phyloP scores from a whole-genome alignment of 2,797 vertebrate species.

The Dendrocincla tyrannina region DNA sequence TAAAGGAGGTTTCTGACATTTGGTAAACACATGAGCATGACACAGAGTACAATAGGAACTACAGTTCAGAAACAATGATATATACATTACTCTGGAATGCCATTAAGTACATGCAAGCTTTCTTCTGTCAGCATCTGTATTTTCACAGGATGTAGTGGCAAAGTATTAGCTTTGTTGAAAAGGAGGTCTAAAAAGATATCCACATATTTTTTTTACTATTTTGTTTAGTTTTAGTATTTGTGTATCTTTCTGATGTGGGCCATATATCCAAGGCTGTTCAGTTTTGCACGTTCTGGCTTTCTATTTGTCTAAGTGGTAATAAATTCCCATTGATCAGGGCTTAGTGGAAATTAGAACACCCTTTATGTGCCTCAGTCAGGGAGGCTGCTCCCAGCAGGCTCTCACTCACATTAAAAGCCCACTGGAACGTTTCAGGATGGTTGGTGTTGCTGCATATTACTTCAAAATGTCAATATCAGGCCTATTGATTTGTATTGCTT shows the following conservation, averaged over 20 bases:
- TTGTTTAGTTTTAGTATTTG: not conserved
- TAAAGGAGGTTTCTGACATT: conserved; percentile 50
- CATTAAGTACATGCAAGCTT: not conserved
- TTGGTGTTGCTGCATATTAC: conserved; percentile 29
- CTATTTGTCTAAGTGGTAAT: conserved; percentile 68
- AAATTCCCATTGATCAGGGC: conserved; percentile 69
- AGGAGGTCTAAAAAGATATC: not conserved
- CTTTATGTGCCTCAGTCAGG: not conserved
- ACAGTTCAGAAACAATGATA: conserved; percentile 11
- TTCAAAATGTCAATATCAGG: conserved; percentile 5
- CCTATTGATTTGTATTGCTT: conserved; percentile 37
- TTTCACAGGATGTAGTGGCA: conserved; percentile 23
- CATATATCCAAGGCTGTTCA: not conserved
- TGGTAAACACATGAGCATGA: conserved; percentile 18
- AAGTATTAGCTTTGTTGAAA: not conserved
- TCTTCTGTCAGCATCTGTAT: not conserved
- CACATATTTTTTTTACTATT: not conserved
- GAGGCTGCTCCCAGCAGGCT: conserved; percentile 53
- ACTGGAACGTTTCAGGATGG: conserved; percentile 48
- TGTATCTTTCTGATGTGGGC: not conserved
- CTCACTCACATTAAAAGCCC: conserved; percentile 37
- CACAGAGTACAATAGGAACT: not conserved
- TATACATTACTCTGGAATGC: not conserved
- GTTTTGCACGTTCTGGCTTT: conserved; percentile 28
- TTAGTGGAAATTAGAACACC: conserved; percentile 70